Percentiles rank a stretch among this genome's conserved stretches.
phyloP scores from a whole-genome alignment of 1,140 invertebrate species.

The Patella vulgata region DNA sequence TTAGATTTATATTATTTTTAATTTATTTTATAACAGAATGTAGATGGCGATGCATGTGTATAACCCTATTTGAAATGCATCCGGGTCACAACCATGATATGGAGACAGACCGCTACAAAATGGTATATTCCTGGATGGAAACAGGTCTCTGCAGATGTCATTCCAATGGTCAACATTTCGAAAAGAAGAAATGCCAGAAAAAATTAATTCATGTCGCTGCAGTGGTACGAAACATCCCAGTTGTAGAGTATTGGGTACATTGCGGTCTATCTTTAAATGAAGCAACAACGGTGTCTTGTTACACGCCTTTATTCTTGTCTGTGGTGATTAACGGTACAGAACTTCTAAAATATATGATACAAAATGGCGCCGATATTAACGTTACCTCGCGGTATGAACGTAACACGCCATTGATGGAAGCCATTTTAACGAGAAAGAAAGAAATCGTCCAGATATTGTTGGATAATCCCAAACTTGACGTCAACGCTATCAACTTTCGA shows the following conservation, averaged over 20 bases:
- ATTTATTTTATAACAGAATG: too few relatives aligned
- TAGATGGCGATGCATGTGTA: conserved; percentile 25
- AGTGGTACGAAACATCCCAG: conserved; percentile 6
- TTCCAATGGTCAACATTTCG: background rate
- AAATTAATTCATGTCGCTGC: conserved; percentile 14
- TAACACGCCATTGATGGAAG: conserved; percentile 31
- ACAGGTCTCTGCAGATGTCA: conserved; percentile 24
- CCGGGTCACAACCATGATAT: conserved; percentile 24
- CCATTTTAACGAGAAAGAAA: conserved; percentile 29
- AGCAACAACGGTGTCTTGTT: background rate
- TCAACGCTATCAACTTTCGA: conserved; percentile 30
- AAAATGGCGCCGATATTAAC: conserved; percentile 35
- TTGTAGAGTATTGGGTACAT: conserved; percentile 15
- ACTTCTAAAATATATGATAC: conserved; percentile 14
- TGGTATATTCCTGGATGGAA: conserved; percentile 11
- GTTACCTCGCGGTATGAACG: conserved; percentile 12
- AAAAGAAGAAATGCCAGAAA: conserved; percentile 5
- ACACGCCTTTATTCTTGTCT: conserved; percentile 16
- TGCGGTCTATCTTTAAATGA: conserved; percentile 10
- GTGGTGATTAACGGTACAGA: conserved; percentile 4
- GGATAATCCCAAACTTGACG: conserved; percentile 19
- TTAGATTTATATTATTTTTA: too few relatives aligned
- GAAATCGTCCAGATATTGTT: conserved; percentile 28
- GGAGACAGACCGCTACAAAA: conserved; percentile 6
- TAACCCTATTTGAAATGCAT: conserved; percentile 33